Conservation (phyloP, 2,888 invertebrate species). For the Eilema sororculum region DNA sequence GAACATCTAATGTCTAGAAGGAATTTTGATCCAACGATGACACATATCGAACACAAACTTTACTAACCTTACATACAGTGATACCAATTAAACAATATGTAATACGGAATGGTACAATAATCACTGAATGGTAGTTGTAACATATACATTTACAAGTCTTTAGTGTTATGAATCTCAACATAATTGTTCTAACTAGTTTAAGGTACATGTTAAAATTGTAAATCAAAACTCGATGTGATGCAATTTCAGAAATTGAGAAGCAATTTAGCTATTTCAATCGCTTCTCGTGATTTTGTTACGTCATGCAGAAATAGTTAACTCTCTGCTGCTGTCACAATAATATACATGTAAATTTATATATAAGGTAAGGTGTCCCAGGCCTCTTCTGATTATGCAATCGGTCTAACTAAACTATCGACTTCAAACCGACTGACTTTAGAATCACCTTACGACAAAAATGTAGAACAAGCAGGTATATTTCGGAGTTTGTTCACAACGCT, state of each 20-base stretch:
- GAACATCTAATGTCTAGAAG: slow-evolving; percentile 66
- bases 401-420: slow-evolving; percentile 25
- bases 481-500: background rate
- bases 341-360: slow-evolving; percentile 38
- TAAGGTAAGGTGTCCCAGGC: slow-evolving; percentile 47
- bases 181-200: slow-evolving; percentile 67
- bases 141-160: slow-evolving; percentile 53
- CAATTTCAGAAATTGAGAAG: slow-evolving; percentile 32
- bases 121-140: slow-evolving; percentile 63
- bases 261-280: slow-evolving; percentile 29
- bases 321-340: slow-evolving; percentile 45
- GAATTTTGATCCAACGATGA: slow-evolving; percentile 58
- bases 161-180: slow-evolving; percentile 63
- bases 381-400: slow-evolving; percentile 28
- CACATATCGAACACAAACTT: slow-evolving; percentile 55
- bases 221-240: slow-evolving; percentile 50
- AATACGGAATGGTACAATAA: slow-evolving; percentile 69
- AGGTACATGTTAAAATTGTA: slow-evolving; percentile 44
- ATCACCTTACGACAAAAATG: background rate
- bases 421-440: background rate
- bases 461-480: background rate
- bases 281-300: slow-evolving; percentile 48
- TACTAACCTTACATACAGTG: slow-evolving; percentile 57
- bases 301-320: slow-evolving; percentile 47
- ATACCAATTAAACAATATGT: slow-evolving; percentile 57